Evolutionary conservation across 2,113 vertebrate genomes (phyloP).

Genomic region (Fregata magnificens): DNA sequence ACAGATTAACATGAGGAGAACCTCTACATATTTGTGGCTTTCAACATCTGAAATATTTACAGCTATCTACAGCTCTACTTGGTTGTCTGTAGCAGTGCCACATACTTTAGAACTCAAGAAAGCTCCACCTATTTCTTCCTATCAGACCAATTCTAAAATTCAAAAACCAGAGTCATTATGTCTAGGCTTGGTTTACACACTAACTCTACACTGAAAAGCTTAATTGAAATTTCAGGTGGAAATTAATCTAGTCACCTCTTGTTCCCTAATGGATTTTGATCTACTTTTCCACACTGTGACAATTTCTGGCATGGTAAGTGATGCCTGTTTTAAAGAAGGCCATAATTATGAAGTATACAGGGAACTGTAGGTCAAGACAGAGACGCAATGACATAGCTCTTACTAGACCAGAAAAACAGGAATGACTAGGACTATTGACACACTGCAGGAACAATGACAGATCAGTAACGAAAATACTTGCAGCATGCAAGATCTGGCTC

Average conservation of each 20-base stretch:
- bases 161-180: neutral
- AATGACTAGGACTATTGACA: neutral
- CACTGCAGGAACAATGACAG: neutral
- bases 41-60: neutral
- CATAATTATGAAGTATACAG: constrained; percentile 33
- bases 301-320: constrained; percentile 4
- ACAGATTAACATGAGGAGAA: neutral
- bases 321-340: constrained; percentile 38
- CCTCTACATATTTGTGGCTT: neutral
- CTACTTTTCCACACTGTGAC: constrained; percentile 24
- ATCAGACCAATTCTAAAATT: neutral
- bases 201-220: neutral
- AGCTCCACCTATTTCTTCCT: neutral
- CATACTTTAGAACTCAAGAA: neutral
- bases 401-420: constrained; percentile 47
- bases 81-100: neutral
- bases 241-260: constrained; percentile 31
- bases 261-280: constrained; percentile 37
- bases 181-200: neutral
- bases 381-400: constrained; percentile 18
- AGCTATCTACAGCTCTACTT: neutral
- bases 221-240: constrained; percentile 49
- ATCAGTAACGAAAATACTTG: neutral
- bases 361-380: constrained; percentile 24
- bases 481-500: neutral